Evolutionary conservation across 2,113 vertebrate species (phyloP).

Genomic region (Clarias gariepinus): DNA sequence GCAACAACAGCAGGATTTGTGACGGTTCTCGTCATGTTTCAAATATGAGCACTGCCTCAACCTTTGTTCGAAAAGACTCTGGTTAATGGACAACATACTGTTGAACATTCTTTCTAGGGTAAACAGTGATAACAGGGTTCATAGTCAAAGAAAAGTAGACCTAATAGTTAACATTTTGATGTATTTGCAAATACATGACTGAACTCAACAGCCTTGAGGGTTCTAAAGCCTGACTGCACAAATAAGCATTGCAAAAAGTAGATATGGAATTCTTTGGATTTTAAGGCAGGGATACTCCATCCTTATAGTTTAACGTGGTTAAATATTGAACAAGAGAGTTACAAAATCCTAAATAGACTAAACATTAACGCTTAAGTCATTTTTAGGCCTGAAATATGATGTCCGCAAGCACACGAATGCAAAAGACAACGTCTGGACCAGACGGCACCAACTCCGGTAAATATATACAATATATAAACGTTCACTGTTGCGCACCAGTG

Average conservation of each 20-base stretch:
- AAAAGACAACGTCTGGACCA: too few relatives aligned
- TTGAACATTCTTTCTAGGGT: conserved; percentile 65
- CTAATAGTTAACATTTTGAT: conserved; percentile 44
- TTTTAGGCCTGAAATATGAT: background rate
- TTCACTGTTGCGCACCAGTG: too few relatives aligned
- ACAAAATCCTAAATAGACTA: background rate
- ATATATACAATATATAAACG: too few relatives aligned
- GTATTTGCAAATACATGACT: conserved; percentile 13
- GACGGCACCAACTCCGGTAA: too few relatives aligned
- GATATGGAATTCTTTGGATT: background rate
- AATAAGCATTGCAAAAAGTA: background rate
- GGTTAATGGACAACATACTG: conserved; percentile 67
- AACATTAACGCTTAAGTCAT: background rate
- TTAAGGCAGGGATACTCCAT: background rate
- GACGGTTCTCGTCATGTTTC: background rate
- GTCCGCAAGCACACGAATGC: too few relatives aligned
- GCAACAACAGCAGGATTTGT: conserved; percentile 4
- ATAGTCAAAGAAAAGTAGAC: conserved; percentile 39
- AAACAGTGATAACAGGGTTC: conserved; percentile 48
- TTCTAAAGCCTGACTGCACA: background rate
- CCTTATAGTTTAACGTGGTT: background rate
- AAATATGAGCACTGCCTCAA: background rate
- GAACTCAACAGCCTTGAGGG: conserved; percentile 13
- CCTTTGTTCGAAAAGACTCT: conserved; percentile 39
- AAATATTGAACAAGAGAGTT: background rate